Evolutionary conservation across 2,888 invertebrate genomes (phyloP).

Genomic region (Hypsopygia costalis): DNA sequence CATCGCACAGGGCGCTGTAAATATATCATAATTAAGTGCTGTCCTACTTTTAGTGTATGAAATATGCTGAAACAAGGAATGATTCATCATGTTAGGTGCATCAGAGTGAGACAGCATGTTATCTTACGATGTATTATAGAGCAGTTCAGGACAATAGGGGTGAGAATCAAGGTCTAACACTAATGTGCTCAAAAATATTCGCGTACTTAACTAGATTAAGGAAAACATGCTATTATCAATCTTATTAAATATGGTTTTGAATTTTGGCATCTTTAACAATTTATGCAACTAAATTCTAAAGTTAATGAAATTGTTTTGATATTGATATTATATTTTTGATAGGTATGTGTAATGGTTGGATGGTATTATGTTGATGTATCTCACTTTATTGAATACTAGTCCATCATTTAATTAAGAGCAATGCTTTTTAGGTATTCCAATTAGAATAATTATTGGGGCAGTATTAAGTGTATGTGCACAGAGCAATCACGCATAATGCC

Average conservation of each 20-base stretch:
- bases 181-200: slow-evolving; percentile 42
- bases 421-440: slow-evolving; percentile 26
- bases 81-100: no score
- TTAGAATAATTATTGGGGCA: slow-evolving; percentile 19
- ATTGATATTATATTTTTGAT: slow-evolving; percentile 28
- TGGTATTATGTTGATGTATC: slow-evolving; percentile 37
- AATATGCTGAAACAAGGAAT: no score
- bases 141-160: no score
- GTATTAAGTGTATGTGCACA: no score
- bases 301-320: background rate
- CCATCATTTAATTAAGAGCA: slow-evolving; percentile 46
- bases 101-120: no score
- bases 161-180: no score
- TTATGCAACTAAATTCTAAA: slow-evolving; percentile 1
- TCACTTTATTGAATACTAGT: slow-evolving; percentile 63
- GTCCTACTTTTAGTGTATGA: no score
- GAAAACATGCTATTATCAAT: slow-evolving; percentile 3
- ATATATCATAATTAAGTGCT: no score
- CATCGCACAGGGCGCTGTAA: no score
- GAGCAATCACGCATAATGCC: no score
- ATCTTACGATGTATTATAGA: no score
- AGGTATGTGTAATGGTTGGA: slow-evolving; percentile 26
- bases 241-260: background rate
- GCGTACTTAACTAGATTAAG: slow-evolving; percentile 32
- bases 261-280: background rate